Evolutionary conservation across 2,888 invertebrate genomes (phyloP), one percentile per base, ranked within the genome.

Genomic region (Euplexia lucipara): DNA sequence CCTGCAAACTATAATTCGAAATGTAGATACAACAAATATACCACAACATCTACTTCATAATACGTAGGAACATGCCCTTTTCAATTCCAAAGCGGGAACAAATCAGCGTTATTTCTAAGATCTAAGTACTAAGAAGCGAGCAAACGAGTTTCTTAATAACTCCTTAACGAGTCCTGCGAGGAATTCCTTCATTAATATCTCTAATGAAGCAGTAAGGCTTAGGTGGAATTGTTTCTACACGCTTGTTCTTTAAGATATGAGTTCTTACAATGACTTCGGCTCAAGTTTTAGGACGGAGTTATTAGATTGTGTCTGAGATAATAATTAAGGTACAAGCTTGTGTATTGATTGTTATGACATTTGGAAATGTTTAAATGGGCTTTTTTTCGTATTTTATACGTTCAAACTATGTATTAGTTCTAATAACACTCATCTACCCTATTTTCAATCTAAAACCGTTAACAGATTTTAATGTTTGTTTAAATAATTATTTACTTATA

Each of bases 131-230:
- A 35, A 54, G 53, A 34, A 49, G 39, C 26, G 66, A 44, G 42
- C 73, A 53, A 44, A 72, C 48, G 73, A 72, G 65, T 44, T 42
- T 37, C 48, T 39, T 71, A 65, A 65, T 44, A 72, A 72, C 49
- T 69, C 44, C 37, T 26, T 65, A 72, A 69, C 48, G 73, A 69
- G 65, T 26, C 39, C 35, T 41, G 53, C 49, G 48, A 54, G 61
- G 66, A 54, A 64, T 67, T 37, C 14, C 26, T 66, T 66, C 66
- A 70, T 70, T 75, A 77, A 70, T 67, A 70, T 61, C 41, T 53
- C 48, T 70, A 66, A 75, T 78, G 75, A 79, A 70, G 66, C 66
- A 37, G 67, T 54, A 35, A 42, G 54, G 26, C 54, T 54, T 8
- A 34, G 32, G 16, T 39, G 16, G 14, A 37, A 54, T 41, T 54